Percentiles rank a stretch among this genome's conserved stretches.
phyloP scores from a whole-genome alignment of 2,797 vertebrate genomes.

The Stomatorhinus walkeri region DNA sequence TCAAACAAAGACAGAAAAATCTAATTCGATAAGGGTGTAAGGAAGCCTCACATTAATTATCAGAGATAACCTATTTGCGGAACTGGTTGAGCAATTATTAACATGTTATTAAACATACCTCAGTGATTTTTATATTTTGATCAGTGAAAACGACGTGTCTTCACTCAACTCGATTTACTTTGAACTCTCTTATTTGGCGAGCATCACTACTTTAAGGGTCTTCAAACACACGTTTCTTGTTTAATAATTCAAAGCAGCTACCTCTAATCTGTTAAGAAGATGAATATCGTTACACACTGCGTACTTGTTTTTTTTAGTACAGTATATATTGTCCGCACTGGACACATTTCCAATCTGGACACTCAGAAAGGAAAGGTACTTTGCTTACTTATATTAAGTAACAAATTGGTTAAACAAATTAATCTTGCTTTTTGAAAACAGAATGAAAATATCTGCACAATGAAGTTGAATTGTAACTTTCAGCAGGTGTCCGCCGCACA shows the following conservation, averaged over 20 bases:
- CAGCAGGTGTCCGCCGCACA: neutral
- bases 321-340: neutral
- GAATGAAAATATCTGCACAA: neutral
- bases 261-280: slow-evolving; percentile 57
- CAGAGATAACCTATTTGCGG: slow-evolving; percentile 68
- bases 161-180: slow-evolving; percentile 66
- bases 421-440: neutral
- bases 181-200: slow-evolving; percentile 63
- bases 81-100: slow-evolving; percentile 70
- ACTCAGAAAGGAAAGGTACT: too few species aligned
- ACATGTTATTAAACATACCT: slow-evolving; percentile 74
- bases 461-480: neutral
- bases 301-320: neutral
- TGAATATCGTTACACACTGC: slow-evolving; percentile 45
- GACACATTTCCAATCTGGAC: neutral
- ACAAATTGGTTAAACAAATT: neutral
- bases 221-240: slow-evolving; percentile 61
- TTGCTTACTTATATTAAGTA: neutral
- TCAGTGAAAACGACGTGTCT: slow-evolving; percentile 50
- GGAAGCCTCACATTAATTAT: slow-evolving; percentile 71
- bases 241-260: slow-evolving; percentile 64
- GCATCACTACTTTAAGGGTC: slow-evolving; percentile 66
- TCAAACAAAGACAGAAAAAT: slow-evolving; percentile 61
- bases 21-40: slow-evolving; percentile 74
- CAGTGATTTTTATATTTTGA: slow-evolving; percentile 69